phyloP scores from a whole-genome alignment of 2,888 invertebrate genomes.

The Terebella lapidaria region DNA sequence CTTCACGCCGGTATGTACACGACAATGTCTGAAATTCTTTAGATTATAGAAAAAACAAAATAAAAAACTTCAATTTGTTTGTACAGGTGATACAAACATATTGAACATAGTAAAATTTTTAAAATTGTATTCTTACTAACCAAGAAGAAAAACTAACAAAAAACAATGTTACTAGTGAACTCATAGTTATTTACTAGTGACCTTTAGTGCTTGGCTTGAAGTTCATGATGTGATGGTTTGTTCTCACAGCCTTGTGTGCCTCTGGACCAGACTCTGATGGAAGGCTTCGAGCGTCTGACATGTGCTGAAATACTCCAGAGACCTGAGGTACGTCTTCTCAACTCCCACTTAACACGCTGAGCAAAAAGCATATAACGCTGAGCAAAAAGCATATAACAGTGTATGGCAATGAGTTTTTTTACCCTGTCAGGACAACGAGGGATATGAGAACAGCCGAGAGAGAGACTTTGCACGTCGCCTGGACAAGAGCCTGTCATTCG shows the following conservation, averaged over 20 bases:
- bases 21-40: not conserved
- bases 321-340: constrained; percentile 13
- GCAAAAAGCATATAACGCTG: not conserved
- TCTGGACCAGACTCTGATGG: constrained; percentile 1
- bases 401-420: no score
- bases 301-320: constrained; percentile 7
- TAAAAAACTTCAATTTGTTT: not conserved
- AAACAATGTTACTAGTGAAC: no score
- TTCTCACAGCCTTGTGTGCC: constrained; percentile 14
- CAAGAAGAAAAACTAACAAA: no score
- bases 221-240: not conserved
- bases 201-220: no score
- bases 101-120: no score
- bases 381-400: no score
- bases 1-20: constrained; percentile 1
- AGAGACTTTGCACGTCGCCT: constrained; percentile 4
- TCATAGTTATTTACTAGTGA: no score
- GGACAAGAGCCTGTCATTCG: not conserved
- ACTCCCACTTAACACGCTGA: no score
- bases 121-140: no score
- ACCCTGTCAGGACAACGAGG: not conserved
- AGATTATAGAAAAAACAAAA: not conserved
- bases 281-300: constrained; percentile 8
- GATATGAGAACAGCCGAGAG: not conserved
- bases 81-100: not conserved